Evolutionary conservation across 2,797 vertebrate species (phyloP).

Genomic region (Ibycter americanus): DNA sequence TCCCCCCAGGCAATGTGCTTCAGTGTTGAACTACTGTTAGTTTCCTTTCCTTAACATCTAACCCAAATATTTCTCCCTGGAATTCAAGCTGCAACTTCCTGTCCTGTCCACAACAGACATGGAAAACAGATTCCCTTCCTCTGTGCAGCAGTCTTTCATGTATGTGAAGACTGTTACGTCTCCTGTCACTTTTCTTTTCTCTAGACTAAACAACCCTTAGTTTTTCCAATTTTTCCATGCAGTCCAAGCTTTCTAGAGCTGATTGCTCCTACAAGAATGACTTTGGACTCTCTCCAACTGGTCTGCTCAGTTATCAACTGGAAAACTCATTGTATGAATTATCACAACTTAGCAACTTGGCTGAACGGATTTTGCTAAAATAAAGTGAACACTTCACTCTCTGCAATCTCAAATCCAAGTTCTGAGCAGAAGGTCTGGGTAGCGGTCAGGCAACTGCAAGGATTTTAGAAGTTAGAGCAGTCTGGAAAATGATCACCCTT

Average conservation of each 20-base stretch:
- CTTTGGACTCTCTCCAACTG: constrained; percentile 12
- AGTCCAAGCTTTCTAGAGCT: constrained; percentile 25
- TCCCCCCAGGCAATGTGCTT: neutral
- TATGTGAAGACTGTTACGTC: neutral
- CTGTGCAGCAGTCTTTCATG: neutral
- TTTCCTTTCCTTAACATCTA: neutral
- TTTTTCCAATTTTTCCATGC: neutral
- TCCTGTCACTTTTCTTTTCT: constrained; percentile 23
- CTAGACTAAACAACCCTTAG: constrained; percentile 57
- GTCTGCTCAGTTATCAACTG: constrained; percentile 24
- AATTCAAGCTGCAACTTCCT: constrained; percentile 2
- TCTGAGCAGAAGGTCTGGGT: neutral
- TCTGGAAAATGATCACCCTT: neutral
- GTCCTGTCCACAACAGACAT: neutral
- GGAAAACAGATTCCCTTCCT: constrained; percentile 37
- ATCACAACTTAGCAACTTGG: neutral
- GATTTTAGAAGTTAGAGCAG: neutral
- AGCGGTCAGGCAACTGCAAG: neutral
- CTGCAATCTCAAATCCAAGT: neutral
- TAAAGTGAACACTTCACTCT: neutral
- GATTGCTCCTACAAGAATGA: constrained; percentile 14
- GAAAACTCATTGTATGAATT: constrained; percentile 23
- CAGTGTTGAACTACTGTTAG: neutral
- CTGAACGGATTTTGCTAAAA: neutral
- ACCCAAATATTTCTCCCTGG: neutral